Conservation (phyloP, 2,888 invertebrate species). For the Nipponacmea schrenckii region DNA sequence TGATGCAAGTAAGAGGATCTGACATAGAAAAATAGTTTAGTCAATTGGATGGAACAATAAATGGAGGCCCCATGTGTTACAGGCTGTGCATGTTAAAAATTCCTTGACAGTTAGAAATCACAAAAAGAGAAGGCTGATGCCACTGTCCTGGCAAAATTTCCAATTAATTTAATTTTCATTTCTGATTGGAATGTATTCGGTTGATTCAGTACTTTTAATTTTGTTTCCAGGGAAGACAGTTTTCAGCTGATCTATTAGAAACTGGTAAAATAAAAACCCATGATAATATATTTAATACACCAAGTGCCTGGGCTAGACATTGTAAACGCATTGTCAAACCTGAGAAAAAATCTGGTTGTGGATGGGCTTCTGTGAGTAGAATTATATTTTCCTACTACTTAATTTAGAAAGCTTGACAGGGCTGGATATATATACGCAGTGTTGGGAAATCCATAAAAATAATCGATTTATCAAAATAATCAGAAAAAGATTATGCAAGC, state of each 20-base stretch:
- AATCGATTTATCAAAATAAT: too few relatives aligned
- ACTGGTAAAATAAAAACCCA: slow-evolving; percentile 89
- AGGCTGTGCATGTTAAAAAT: background rate
- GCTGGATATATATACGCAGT: too few relatives aligned
- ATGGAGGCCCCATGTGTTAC: background rate
- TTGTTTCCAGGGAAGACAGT: slow-evolving; percentile 81
- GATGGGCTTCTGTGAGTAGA: slow-evolving; percentile 87
- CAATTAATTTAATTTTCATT: too few relatives aligned
- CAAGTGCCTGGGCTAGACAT: slow-evolving; percentile 92
- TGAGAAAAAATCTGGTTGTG: slow-evolving; percentile 90
- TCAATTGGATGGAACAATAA: too few relatives aligned
- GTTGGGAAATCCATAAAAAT: too few relatives aligned
- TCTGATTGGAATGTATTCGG: background rate
- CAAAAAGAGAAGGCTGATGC: too few relatives aligned
- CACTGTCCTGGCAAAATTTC: too few relatives aligned
- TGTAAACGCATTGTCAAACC: slow-evolving; percentile 92
- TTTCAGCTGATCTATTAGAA: slow-evolving; percentile 84
- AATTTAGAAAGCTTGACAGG: background rate
- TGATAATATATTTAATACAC: slow-evolving; percentile 88
- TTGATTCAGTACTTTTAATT: background rate
- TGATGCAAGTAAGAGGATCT: too few relatives aligned
- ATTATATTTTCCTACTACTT: background rate
- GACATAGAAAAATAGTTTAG: too few relatives aligned
- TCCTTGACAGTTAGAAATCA: background rate
- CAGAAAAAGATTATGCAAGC: too few relatives aligned